phyloP scores from a whole-genome alignment of 53 echinoderm and acorn worm species.

The Mesocentrotus franciscanus region DNA sequence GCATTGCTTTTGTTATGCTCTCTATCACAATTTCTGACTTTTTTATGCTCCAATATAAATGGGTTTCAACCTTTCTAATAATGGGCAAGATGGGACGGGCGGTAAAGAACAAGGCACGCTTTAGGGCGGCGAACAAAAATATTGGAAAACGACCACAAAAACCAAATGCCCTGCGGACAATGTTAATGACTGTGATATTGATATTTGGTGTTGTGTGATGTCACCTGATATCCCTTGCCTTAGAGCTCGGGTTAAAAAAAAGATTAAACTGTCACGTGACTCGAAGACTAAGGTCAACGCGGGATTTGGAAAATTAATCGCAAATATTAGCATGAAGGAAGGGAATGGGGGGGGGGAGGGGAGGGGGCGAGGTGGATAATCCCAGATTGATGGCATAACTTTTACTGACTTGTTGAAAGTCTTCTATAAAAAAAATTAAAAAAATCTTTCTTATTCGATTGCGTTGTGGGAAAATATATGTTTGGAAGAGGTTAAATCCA shows the following conservation, averaged over 20 bases:
- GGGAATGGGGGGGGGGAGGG: background rate
- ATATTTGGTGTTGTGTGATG: background rate
- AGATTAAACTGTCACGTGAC: background rate
- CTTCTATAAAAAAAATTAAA: too few relatives aligned
- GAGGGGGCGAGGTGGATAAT: background rate
- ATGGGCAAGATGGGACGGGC: background rate
- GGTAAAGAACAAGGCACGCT: background rate
- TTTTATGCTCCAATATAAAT: background rate
- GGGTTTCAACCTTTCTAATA: background rate
- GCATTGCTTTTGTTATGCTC: background rate
- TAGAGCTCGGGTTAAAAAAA: background rate
- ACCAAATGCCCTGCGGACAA: background rate
- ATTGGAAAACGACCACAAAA: slow-evolving; percentile 12
- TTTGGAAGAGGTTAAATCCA: too few relatives aligned
- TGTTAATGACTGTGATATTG: slow-evolving; percentile 1
- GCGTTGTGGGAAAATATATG: too few relatives aligned
- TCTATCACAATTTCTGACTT: background rate
- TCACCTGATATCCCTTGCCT: background rate
- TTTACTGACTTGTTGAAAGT: too few relatives aligned
- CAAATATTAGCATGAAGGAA: background rate
- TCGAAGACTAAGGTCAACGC: background rate
- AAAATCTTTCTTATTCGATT: too few relatives aligned
- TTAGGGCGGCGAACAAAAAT: background rate
- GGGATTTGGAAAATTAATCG: background rate
- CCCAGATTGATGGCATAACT: too few relatives aligned